A percentile compares a stretch with the other conserved stretches of the same genome.
These are phyloP conservation scores for Sesamia nonagrioides DNA, from an alignment of 1,140 invertebrate species.

Conservation along the genomic window DNA sequence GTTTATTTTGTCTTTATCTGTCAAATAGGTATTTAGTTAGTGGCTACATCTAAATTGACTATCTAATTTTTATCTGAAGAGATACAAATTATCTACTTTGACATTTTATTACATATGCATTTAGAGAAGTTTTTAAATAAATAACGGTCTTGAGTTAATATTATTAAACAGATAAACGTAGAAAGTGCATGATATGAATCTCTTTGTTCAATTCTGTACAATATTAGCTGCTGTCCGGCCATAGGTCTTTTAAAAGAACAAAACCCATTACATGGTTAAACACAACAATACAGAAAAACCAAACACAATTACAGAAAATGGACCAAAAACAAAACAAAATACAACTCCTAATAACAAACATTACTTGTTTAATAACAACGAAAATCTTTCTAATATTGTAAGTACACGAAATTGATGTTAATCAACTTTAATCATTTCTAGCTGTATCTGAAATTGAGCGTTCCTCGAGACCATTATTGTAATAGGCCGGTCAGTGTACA, in stretches of 20 bases:
- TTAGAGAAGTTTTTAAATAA: neutral
- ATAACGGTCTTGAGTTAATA: neutral
- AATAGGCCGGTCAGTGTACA: conserved; percentile 79
- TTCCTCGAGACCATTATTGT: conserved; percentile 77
- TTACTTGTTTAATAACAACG: conserved; percentile 58
- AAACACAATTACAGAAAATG: conserved; percentile 42
- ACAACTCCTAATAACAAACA: conserved; percentile 55
- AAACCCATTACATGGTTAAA: neutral
- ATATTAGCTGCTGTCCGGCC: too few species aligned
- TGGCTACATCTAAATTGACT: conserved; percentile 6
- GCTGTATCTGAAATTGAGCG: conserved; percentile 75
- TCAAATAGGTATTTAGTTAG: conserved; percentile 4
- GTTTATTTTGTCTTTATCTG: conserved; percentile 45
- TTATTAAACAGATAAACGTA: neutral
- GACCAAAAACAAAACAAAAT: conserved; percentile 38
- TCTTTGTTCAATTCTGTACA: too few species aligned
- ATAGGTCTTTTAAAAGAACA: too few species aligned
- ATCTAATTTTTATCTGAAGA: conserved; percentile 6
- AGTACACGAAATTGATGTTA: conserved; percentile 77
- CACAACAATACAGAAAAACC: conserved; percentile 5
- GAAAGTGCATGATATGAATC: too few species aligned
- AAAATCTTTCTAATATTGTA: conserved; percentile 49
- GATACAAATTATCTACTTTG: neutral
- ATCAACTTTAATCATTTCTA: conserved; percentile 81
- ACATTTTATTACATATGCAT: neutral